Base-by-base conservation (phyloP, 2,888 invertebrate genomes). In the Acanthococcus lagerstroemiae region DNA sequence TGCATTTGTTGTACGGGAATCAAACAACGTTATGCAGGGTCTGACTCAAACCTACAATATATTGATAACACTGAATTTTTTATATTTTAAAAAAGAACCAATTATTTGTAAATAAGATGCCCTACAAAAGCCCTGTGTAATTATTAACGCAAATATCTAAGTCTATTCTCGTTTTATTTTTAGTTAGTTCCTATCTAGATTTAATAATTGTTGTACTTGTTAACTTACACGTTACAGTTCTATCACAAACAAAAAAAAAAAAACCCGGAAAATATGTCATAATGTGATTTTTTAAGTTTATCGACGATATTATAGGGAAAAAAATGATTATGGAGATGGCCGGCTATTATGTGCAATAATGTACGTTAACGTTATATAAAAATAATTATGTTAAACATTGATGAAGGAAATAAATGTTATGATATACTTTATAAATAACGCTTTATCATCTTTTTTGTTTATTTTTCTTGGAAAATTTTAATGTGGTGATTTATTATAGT, bases 121-220 rank as follows among this genome's bases (percentile, higher is more conserved):
- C n/a, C n/a, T n/a, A n/a, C n/a, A n/a, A n/a, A n/a, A n/a, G n/a
- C n/a, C n/a, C n/a, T n/a, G n/a, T 61, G 52, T 61, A 50, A 26
- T 50, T 58, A 58, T 37, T 58, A n/a, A 46, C 46, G 25, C 15
- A 19, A 26, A 3, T 45, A 22, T 44, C 46, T 25, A 57, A 25
- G 19, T 22, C 7, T 17, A 30, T 24, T 19, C 24, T 46, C 24
- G 22, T n/a, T 61, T 50, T 63, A 63, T 52, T 63, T 58, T 63
- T 63, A 63, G 63, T 63, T 63, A 54, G 63, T 63, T 63, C 63
- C 63, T 63, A 63, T 61, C 27, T 63, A 63, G 63, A 17, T 54
- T 52, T 52, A 63, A 52, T 63, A 21, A 54, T 50, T 19, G 12
- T 61, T 61, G 37, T 37, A 37, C 37, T 15, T 15, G 37, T 37